Base-by-base conservation (phyloP, 35 echinoderm and acorn worm species). In the Heliocidaris erythrogramma region DNA sequence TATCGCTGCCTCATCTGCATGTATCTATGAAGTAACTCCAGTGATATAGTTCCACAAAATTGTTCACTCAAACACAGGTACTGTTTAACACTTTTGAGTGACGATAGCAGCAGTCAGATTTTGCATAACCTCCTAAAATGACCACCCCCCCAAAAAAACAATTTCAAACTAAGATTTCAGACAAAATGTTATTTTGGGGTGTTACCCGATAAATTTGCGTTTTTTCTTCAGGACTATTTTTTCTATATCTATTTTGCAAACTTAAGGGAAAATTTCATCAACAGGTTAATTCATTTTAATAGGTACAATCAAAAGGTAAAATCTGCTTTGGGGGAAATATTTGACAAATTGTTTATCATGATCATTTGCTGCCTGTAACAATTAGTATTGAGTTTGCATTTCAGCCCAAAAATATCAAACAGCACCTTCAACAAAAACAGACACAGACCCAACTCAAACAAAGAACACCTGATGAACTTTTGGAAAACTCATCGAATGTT, bases 381-480 rank as follows among this genome's bases (percentile, higher is more conserved):
- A 69, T 42, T 42, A 42, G 35, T 0, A 69, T 78, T 78, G 5
- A 42, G 7, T 78, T 78, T 5, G 65, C 27, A n/a, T 78, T 24
- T n/a, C n/a, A 27, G 65, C 65, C 65, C 27, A 78, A 78, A 78
- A 78, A 78, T 78, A 78, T 78, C 65, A n/a, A 78, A 78, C 65
- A 78, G 27, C 7, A 78, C 65, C 18, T 78, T n/a, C 65, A 78
- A 78, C 65, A n/a, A n/a, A 60, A 12, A 60, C 18, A 42, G 21
- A 78, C 65, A 78, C 65, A n/a, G 27, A 29, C 5, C 21, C 27
- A 78, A 18, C 65, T 27, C 27, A n/a, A 78, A 24, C 65, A 78
- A 78, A 78, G 52, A 78, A 78, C 65, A 78, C 14, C 4, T 27
- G 65, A 78, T 78, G 65, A 78, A n/a, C 27, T 78, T 78, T 14